Evolutionary conservation across 2,888 invertebrate genomes (phyloP).

Genomic region (Heliconius ethilla): DNA sequence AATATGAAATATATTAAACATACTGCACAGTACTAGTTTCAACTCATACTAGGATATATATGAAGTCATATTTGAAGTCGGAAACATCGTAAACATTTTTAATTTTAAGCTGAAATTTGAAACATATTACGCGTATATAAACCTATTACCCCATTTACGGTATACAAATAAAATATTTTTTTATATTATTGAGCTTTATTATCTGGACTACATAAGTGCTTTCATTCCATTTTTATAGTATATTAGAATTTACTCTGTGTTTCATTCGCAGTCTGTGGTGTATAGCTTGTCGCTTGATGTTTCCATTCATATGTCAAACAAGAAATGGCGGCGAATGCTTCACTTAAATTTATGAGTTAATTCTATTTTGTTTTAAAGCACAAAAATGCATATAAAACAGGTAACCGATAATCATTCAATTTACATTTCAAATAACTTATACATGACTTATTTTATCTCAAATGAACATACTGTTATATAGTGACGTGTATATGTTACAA

Average conservation of each 20-base stretch:
- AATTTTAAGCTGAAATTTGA: no score
- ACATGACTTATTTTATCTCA: background rate
- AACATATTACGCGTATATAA: no score
- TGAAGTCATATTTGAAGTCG: no score
- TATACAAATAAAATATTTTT: no score
- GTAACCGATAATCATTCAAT: conserved; percentile 49
- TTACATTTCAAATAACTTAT: background rate
- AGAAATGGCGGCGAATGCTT: conserved; percentile 67
- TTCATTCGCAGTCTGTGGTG: background rate
- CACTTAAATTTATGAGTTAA: conserved; percentile 45
- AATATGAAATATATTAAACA: no score
- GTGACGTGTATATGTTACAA: conserved; percentile 12
- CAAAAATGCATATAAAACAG: conserved; percentile 77
- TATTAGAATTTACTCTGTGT: no score
- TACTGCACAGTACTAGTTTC: no score
- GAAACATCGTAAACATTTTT: no score
- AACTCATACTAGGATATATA: no score
- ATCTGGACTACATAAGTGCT: background rate
- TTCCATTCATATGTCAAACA: conserved; percentile 23
- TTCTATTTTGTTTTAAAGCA: conserved; percentile 43
- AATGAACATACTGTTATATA: background rate
- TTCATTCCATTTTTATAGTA: no score
- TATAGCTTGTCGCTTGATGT: background rate
- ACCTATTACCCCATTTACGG: no score
- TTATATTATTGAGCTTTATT: background rate